Evolutionary conservation across 2,797 vertebrate genomes (phyloP).

Genomic region (Babyrousa celebensis): DNA sequence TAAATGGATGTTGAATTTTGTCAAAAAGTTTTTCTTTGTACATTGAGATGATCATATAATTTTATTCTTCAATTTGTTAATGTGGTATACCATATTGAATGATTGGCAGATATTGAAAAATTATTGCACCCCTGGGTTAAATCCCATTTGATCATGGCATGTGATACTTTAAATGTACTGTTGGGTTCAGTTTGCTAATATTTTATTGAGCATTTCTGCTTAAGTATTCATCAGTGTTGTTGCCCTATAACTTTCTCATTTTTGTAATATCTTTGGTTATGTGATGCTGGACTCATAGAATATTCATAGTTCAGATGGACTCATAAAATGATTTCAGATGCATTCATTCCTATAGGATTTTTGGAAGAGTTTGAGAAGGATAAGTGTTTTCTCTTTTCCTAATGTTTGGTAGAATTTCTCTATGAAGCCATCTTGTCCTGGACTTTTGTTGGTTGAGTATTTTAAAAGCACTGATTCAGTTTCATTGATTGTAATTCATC

Average conservation of each 20-base stretch:
- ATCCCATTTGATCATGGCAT: background rate
- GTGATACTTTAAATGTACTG: background rate
- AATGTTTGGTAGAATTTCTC: background rate
- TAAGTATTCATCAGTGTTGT: no score
- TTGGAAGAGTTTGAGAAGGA: background rate
- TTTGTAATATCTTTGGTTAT: background rate
- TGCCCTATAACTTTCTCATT: background rate
- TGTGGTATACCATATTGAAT: background rate
- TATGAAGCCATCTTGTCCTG: background rate
- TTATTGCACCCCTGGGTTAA: background rate
- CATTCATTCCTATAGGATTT: background rate
- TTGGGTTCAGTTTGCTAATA: background rate
- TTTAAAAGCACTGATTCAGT: fast-evolving
- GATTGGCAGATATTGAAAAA: background rate
- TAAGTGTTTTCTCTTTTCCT: background rate
- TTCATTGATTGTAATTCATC: background rate
- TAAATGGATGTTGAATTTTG: background rate
- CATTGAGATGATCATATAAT: background rate
- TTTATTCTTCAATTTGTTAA: background rate
- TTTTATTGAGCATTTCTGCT: background rate
- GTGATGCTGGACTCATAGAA: background rate
- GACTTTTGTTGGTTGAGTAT: background rate
- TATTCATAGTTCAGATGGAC: background rate
- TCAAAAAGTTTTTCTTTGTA: background rate
- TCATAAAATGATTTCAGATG: background rate